Conservation (phyloP, 2,113 vertebrate genomes). For the Furnarius figulus region DNA sequence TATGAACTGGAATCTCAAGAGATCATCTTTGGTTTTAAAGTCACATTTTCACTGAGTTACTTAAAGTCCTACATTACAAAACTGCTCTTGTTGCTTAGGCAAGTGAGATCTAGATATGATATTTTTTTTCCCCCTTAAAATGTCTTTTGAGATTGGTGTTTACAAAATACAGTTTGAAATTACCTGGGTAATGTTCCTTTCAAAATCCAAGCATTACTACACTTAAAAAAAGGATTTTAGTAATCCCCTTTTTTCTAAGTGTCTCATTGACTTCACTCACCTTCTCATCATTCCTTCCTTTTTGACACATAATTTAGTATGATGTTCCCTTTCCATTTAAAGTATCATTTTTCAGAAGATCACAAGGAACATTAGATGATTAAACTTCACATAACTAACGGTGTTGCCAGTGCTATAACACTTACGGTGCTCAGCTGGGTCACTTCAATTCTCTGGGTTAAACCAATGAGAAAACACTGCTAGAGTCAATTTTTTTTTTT, state of each 20-base stretch:
- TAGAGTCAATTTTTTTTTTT: fast-evolving
- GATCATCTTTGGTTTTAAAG: neutral
- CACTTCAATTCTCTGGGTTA: neutral
- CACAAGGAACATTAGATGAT: neutral
- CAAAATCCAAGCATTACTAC: neutral
- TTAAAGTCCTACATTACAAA: neutral
- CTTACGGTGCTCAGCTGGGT: neutral
- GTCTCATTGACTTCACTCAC: neutral
- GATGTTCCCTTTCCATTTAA: neutral
- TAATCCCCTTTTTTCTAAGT: neutral
- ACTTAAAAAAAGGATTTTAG: neutral
- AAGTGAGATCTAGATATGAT: neutral
- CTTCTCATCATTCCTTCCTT: neutral
- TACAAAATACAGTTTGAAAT: neutral
- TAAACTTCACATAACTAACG: neutral
- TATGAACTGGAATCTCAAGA: neutral
- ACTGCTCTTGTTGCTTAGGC: neutral
- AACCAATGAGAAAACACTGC: neutral
- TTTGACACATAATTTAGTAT: neutral
- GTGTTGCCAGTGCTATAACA: neutral
- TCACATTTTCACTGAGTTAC: neutral
- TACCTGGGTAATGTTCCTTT: neutral
- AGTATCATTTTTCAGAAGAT: neutral
- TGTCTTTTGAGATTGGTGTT: neutral
- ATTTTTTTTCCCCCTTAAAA: neutral